Base-by-base conservation (phyloP, 2,797 vertebrate genomes). In the Lepus townsendii region DNA sequence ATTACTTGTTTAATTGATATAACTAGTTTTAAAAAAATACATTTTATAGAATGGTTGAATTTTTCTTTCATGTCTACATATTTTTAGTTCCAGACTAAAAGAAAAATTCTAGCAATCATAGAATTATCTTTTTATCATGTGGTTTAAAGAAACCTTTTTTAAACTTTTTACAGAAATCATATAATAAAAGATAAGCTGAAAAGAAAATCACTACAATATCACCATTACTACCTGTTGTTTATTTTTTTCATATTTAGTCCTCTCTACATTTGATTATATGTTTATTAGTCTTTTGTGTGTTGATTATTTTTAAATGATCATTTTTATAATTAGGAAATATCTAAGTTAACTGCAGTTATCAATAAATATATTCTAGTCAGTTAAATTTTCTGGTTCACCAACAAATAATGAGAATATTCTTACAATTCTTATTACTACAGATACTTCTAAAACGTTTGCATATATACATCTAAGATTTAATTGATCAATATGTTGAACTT, bases 21-120 rank as follows among this genome's bases (percentile, higher is more conserved):
- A 42, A 50, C 47, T 38, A 20, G 14, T 73, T 83, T n/a, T 26
- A 16, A 88, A 95, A 95, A 93, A 72, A 16, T 47, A 16, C 4
- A 16, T 68, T 86, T 19, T 5, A 57, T 80, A 32, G 52, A 91
- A 72, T 93, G 60, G 4, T 93, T 75, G 38, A 6, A 65, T 79
- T 75, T 92, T 84, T 88, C 35, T 94, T 96, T 88, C 32, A 83
- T 42, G 54, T 71, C 17, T 85, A 60, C 89, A 71, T 95, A 73
- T 65, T 88, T 94, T 88, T 71, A 90, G 57, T 93, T 83, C 10
- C 52, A 92, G 20, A 82, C 52, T 90, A 90, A 75, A 24, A 79
- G 65, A 77, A 86, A 95, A 91, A 63, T 85, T 85, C 63, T 88
- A 78, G 54, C 10, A 78, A 10, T 75, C 32, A 75, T 52, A 83